Conservation (phyloP, 1,140 invertebrate species). For the Drosophila ogumai region DNA sequence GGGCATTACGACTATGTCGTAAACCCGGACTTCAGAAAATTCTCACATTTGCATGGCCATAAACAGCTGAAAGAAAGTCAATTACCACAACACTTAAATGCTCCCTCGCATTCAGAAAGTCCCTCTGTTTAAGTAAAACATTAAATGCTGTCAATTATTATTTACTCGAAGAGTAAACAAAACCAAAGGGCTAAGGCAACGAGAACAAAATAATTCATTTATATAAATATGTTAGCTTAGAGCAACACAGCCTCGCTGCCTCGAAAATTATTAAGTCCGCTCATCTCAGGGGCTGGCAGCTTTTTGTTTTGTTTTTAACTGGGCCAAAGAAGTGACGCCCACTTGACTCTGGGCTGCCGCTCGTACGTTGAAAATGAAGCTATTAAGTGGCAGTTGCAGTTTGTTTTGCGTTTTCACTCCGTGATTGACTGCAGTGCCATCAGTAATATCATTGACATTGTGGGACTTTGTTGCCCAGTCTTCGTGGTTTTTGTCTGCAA, state of each 20-base stretch:
- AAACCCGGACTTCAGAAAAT: constrained; percentile 18
- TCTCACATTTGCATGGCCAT: constrained; percentile 20
- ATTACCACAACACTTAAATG: constrained; percentile 17
- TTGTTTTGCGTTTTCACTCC: constrained; percentile 63
- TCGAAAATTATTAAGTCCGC: not conserved
- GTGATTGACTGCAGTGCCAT: constrained; percentile 36
- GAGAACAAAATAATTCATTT: not conserved
- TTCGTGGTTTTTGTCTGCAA: constrained; percentile 24
- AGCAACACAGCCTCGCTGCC: not conserved
- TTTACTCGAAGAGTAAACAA: constrained; percentile 5
- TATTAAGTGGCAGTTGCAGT: constrained; percentile 77
- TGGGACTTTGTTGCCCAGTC: constrained; percentile 9
- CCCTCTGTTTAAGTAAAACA: constrained; percentile 9
- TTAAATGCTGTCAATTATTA: not conserved
- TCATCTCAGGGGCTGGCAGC: not conserved
- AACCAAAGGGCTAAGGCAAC: no score
- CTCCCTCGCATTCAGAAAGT: not conserved
- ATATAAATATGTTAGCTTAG: not conserved
- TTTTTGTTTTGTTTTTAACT: constrained; percentile 17
- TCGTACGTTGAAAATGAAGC: constrained; percentile 61
- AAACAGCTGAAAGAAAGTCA: constrained; percentile 40
- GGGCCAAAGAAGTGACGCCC: constrained; percentile 47
- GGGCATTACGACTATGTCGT: constrained; percentile 36
- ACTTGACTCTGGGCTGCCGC: constrained; percentile 26
- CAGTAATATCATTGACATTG: constrained; percentile 42